Evolutionary conservation across 35 echinoderm and acorn worm genomes (phyloP), one percentile per base, ranked within the genome.

Genomic region (Ophiothrix spiculata): DNA sequence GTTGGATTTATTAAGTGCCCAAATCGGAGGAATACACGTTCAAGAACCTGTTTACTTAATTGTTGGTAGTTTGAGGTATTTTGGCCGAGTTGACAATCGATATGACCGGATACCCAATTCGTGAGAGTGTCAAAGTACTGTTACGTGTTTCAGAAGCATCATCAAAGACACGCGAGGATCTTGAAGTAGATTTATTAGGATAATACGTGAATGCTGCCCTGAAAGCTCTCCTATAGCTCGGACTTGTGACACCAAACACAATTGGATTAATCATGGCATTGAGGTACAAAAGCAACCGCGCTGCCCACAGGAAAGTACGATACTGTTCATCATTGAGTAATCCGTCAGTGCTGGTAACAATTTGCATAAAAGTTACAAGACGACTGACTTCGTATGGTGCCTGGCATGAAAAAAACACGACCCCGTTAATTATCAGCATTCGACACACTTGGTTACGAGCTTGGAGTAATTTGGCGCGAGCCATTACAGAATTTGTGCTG

Each of bases 181-280:
- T 6, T 10, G 6, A 6, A 10, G 6, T 49, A 6, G 6, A 10
- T 19, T 49, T 49, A 49, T 49, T 49, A 10, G 42, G 42, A 6
- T 19, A 19, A 49, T 19, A 49, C 6, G 42, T 49, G 19, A 49
- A 49, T 49, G 82, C 82, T 36, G 35, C 41, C 21, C 56, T 28
- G 32, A 84, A 64, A 60, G 82, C 82, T 35, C 64, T 49, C 33
- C 82, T 56, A 54, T 84, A 84, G 29, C 32, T 28, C 25, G 82
- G 49, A 84, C 56, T 84, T 1, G 82, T 63, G 0, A 32, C 49
- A 33, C 64, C 64, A 42, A 45, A 84, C 32, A 84, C 38, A 21
- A 84, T 28, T 29, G 82, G 82, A 64, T 84, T 84, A 21, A 84
- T 64, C 19, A 33, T 35, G 32, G 82, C 39, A 37, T 84, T 84